Conservation (phyloP, 2,113 vertebrate species). For the Coracopsis vasa region DNA sequence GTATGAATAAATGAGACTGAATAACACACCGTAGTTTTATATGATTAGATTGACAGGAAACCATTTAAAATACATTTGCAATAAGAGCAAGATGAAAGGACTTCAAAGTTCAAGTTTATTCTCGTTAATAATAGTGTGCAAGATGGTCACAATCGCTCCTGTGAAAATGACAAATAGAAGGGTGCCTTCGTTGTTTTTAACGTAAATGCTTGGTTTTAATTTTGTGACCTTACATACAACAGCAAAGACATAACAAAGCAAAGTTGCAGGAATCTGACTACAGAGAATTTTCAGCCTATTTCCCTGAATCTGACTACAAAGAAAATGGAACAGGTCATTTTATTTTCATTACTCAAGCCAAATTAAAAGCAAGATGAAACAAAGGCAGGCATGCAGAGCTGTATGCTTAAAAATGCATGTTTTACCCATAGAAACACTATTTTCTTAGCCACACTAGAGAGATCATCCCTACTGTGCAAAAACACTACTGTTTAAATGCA, state of each 20-base stretch:
- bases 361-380: neutral
- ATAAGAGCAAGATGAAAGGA: neutral
- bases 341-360: neutral
- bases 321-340: neutral
- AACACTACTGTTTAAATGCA: neutral
- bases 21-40: neutral
- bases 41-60: neutral
- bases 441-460: neutral
- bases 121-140: neutral
- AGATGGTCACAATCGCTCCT: neutral
- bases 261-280: neutral
- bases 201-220: neutral
- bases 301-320: neutral
- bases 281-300: no score
- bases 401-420: neutral
- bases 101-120: neutral
- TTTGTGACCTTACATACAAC: neutral
- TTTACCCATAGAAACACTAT: neutral
- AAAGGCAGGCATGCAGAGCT: neutral
- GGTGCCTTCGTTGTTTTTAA: neutral
- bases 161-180: neutral
- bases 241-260: neutral
- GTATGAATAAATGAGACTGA: neutral
- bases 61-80: conserved; percentile 21
- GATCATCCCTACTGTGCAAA: neutral